A percentile compares a stretch with the other conserved stretches of the same genome.
phyloP scores from a whole-genome alignment of 2,113 vertebrate species.

The Eulemur rufifrons region DNA sequence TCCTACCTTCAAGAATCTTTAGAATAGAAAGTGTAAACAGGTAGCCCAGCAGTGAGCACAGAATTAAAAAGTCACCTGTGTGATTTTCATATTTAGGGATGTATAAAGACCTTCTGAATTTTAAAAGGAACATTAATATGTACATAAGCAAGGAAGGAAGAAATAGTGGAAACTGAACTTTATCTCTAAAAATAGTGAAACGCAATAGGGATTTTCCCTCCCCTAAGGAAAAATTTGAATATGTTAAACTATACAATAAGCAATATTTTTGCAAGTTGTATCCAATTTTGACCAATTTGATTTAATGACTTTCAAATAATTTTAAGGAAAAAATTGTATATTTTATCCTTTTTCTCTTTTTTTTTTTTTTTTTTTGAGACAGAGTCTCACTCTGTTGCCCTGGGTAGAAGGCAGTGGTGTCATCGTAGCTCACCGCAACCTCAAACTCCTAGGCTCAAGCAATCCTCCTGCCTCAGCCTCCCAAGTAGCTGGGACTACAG shows the following conservation, averaged over 20 bases:
- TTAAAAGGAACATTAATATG: not conserved
- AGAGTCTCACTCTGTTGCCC: too few species aligned
- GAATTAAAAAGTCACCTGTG: constrained; percentile 14
- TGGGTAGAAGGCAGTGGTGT: too few species aligned
- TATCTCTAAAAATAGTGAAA: not conserved
- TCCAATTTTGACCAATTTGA: not conserved
- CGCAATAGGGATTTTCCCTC: not conserved
- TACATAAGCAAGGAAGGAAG: not conserved
- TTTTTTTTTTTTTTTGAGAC: too few species aligned
- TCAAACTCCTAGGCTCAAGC: too few species aligned
- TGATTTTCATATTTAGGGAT: not conserved
- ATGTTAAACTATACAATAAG: not conserved
- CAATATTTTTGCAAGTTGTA: not conserved
- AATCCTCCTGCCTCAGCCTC: too few species aligned
- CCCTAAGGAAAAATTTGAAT: not conserved
- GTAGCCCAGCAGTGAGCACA: not conserved
- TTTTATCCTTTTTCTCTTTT: too few species aligned
- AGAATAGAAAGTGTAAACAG: not conserved
- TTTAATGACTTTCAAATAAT: not conserved
- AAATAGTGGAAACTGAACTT: not conserved
- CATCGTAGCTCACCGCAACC: too few species aligned
- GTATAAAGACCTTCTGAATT: constrained; percentile 25
- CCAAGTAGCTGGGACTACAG: too few species aligned
- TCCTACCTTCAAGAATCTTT: not conserved
- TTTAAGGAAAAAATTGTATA: not conserved